Percentiles rank a stretch among this genome's conserved stretches.
Evolutionary conservation across 2,888 invertebrate species (phyloP).

Genomic region (Ophraella communa): DNA sequence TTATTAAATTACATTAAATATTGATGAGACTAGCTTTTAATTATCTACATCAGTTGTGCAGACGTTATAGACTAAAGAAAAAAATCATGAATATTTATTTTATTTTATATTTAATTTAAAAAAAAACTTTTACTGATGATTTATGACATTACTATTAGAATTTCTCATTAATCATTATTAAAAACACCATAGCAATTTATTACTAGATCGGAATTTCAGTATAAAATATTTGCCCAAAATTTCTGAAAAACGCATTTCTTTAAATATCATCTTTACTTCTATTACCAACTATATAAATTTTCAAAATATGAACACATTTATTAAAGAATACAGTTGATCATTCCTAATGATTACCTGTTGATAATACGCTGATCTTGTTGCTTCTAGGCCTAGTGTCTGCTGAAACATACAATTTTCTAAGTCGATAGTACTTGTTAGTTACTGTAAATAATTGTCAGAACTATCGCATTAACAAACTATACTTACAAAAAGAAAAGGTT

Average conservation of each 20-base stretch:
- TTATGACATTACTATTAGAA: no score
- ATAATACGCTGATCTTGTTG: not conserved
- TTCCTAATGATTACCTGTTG: not conserved
- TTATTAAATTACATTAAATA: no score
- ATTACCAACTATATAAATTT: not conserved
- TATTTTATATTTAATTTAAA: no score
- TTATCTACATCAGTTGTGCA: no score
- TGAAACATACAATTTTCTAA: slow-evolving; percentile 16
- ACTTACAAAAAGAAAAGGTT: not conserved
- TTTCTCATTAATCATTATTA: no score
- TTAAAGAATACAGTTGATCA: not conserved
- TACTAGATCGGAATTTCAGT: not conserved
- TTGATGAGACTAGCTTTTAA: no score
- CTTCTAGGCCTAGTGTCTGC: not conserved
- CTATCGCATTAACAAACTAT: slow-evolving; percentile 1
- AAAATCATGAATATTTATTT: no score
- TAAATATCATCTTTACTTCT: not conserved
- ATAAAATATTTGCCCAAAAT: not conserved
- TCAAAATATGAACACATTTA: not conserved
- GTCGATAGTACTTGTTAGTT: slow-evolving; percentile 6
- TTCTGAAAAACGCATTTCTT: not conserved
- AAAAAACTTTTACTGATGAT: no score
- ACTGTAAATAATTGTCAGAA: slow-evolving; percentile 19
- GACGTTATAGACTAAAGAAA: no score
- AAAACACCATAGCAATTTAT: not conserved